A percentile compares a stretch with the other conserved stretches of the same genome.
Evolutionary conservation across 2,113 vertebrate genomes (phyloP).

Genomic region (Tyto alba): DNA sequence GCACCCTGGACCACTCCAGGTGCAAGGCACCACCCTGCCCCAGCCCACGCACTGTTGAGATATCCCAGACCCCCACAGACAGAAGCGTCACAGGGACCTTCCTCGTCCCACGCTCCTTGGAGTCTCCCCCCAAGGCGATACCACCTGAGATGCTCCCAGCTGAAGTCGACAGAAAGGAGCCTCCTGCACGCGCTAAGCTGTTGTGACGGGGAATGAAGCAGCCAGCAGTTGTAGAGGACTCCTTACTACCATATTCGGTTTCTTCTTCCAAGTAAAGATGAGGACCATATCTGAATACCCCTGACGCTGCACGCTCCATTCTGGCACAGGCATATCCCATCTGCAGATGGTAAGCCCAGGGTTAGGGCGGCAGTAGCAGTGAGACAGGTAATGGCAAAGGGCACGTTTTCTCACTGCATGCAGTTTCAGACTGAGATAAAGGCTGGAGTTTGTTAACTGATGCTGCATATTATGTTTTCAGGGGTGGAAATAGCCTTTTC

Average conservation of each 20-base stretch:
- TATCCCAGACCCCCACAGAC: neutral
- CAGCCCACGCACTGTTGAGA: neutral
- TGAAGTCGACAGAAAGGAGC: neutral
- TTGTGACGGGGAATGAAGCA: neutral
- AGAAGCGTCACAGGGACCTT: neutral
- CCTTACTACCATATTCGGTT: neutral
- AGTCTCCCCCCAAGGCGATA: neutral
- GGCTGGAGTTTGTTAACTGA: neutral
- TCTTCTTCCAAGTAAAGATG: neutral
- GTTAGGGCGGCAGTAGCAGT: neutral
- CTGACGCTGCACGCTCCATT: neutral
- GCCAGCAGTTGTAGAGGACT: neutral
- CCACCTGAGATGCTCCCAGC: neutral
- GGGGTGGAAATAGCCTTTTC: neutral
- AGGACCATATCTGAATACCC: neutral
- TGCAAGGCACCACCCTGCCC: neutral
- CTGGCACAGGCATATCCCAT: neutral
- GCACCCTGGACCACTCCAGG: neutral
- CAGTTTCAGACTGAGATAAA: neutral
- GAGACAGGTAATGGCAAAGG: neutral
- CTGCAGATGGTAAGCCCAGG: neutral
- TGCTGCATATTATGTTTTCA: neutral
- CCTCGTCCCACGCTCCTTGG: neutral
- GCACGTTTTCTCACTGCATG: neutral
- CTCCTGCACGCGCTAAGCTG: neutral